A percentile compares a stretch with the other conserved stretches of the same genome.
Conservation (phyloP, 2,797 vertebrate genomes). For the Phrynocephalus vlangalii region DNA sequence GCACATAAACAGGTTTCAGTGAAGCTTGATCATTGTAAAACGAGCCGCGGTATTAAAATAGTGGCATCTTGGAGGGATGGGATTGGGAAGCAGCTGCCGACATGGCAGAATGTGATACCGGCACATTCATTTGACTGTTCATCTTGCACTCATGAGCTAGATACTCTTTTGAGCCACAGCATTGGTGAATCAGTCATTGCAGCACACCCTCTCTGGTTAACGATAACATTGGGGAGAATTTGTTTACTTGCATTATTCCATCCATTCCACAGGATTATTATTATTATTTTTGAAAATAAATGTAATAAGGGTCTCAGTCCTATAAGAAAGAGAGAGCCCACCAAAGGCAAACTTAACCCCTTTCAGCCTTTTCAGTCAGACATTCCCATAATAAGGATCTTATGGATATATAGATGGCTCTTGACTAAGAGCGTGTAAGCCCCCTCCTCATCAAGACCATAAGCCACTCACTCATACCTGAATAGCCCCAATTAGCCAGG, state of each 20-base stretch:
- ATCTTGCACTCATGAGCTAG: slow-evolving; percentile 52
- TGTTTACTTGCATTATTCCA: slow-evolving; percentile 24
- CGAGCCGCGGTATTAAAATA: slow-evolving; percentile 56
- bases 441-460: too few relatives aligned
- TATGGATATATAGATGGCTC: too few relatives aligned
- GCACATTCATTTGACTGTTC: slow-evolving; percentile 42
- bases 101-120: slow-evolving; percentile 66
- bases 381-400: too few relatives aligned
- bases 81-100: slow-evolving; percentile 67
- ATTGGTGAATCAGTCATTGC: slow-evolving; percentile 47
- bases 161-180: slow-evolving; percentile 22
- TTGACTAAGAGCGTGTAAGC: too few relatives aligned
- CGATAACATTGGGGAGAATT: slow-evolving; percentile 45
- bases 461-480: too few relatives aligned
- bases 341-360: too few relatives aligned
- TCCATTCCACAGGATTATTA: not conserved
- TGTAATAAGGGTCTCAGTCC: not conserved
- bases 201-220: slow-evolving; percentile 11
- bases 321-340: too few relatives aligned
- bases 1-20: slow-evolving; percentile 47
- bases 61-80: slow-evolving; percentile 53
- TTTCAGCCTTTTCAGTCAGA: too few relatives aligned
- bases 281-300: slow-evolving; percentile 15
- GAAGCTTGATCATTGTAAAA: slow-evolving; percentile 66
- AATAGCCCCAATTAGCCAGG: not conserved